These are phyloP conservation scores for Scalopus aquaticus DNA, from an alignment of 2,113 vertebrate species.

Conservation along the genomic window DNA sequence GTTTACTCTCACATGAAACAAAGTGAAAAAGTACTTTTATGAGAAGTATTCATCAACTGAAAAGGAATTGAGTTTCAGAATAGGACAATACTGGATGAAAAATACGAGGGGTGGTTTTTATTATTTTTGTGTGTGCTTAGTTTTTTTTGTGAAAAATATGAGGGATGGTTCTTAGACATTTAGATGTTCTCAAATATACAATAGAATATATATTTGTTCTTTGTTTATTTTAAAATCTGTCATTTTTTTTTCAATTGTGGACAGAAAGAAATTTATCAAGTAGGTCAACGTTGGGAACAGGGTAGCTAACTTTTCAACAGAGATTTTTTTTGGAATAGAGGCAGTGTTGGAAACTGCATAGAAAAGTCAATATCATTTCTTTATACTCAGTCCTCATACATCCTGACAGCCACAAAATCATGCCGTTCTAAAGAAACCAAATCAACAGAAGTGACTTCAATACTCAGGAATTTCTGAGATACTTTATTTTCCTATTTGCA, in stretches of 20 bases:
- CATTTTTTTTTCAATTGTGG: not conserved
- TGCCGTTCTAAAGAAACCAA: not conserved
- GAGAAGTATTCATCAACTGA: not conserved
- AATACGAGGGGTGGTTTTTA: not conserved
- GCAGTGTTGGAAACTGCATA: not conserved
- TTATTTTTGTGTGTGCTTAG: not conserved
- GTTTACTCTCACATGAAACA: slow-evolving; percentile 30
- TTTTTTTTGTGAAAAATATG: too few species aligned
- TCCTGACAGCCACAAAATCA: not conserved
- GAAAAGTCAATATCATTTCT: not conserved
- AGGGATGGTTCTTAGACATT: not conserved
- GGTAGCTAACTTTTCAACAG: not conserved
- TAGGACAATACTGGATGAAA: not conserved
- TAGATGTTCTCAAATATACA: not conserved
- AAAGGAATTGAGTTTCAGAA: not conserved
- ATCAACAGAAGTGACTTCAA: not conserved
- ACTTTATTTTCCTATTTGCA: not conserved
- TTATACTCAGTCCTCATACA: not conserved
- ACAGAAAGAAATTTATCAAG: not conserved
- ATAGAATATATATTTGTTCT: not conserved
- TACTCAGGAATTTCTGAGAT: not conserved
- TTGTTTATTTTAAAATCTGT: not conserved
- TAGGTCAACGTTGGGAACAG: not conserved
- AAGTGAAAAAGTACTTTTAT: not conserved
- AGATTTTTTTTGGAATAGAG: not conserved